Evolutionary conservation across 2,888 invertebrate species (phyloP), one percentile per base, ranked within the genome.

Genomic region (Perdita meconis): DNA sequence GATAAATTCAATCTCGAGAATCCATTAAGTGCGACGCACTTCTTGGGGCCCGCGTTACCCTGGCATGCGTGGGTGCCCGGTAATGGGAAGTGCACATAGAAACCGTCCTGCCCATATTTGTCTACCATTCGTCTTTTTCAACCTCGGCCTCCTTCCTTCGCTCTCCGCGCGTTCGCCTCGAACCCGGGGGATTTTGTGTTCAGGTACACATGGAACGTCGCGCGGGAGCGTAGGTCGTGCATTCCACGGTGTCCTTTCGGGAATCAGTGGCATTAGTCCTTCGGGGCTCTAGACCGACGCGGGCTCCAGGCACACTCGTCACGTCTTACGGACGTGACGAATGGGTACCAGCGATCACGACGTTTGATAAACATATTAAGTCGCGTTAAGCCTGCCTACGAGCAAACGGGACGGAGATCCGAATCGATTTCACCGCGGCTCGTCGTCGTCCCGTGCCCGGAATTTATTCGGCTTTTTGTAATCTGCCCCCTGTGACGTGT

Each of bases 41-140:
- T 81, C 83, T 73, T 66, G 81, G 81, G 75, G 79, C 66, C 85
- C 73, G 84, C 85, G 84, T 86, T 81, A 83, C 86, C 83, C 85
- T 71, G 72, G 61, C 74, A 79, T 78, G 90, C 89, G 91, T 91
- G 91, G 90, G 91, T 88, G 91, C 83, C 30, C 81, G 83, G 89
- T 92, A 91, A 91, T 91, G 90, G 90, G 89, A 89, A 90, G 89
- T 87, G 87, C 88, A 90, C 88, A 89, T 89, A 88, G 89, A 89
- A 89, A 87, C 87, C 86, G 89, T 87, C 89, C 88, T 89, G 87
- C 86, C 91, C 89, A 91, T 91, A 90, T 91, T 91, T 90, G 91
- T 87, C 84, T 86, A 83, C 85, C 86, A 85, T 86, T 86, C 86
- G 86, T 89, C 86, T 86, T 86, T 86, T 86, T 84, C 82, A 86